Base-by-base conservation (phyloP, 2,888 invertebrate species). In the Arge pagana region DNA sequence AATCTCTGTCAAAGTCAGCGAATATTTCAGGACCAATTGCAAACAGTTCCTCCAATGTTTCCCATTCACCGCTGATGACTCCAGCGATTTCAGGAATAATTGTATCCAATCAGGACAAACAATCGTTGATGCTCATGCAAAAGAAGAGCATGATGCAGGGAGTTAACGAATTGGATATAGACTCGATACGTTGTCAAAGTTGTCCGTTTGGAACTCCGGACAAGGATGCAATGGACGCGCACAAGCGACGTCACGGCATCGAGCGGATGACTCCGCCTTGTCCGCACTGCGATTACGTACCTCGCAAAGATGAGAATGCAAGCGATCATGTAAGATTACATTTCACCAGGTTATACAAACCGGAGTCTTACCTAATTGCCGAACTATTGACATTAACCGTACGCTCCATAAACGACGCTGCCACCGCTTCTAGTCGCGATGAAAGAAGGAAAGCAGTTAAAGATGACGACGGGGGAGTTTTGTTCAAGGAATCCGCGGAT, bases 221-320 rank as follows among this genome's bases (percentile, higher is more conserved):
- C 28, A 72, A 70, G 48, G 73, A 72, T 0, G 51, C 53, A 4
- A 59, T 74, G 61, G 74, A 74, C 26, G 61, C 62, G 3, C 74
- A 74, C 19, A 70, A 68, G 36, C 65, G 72, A 28, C 65, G 74
- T 4, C 74, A 74, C 48, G 74, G 74, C 0, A 71, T 74, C 31
- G 74, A 74, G 21, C 62, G 73, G 19, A 60, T 73, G 37, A 72
- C 68, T 1, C 70, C 73, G 4, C 60, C 71, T 1, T 74, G 74
- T 50, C 74, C 74, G 0, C 73, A 74, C 26, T 74, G 74, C 54
- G 70, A 74, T 54, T 74, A 74, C 50, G 68, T 72, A 11, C 74
- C 74, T 1, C 62, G 70, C 0, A 74, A 74, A 33, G 74, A 74
- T 13, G 74, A 74, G 36, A 71, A 70, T 37, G 42, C 70, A 3